Percentiles rank a stretch among this genome's conserved stretches.
Evolutionary conservation across 92 coral and sea anemone species (phyloP).

Genomic region (Palythoa grandiflora): DNA sequence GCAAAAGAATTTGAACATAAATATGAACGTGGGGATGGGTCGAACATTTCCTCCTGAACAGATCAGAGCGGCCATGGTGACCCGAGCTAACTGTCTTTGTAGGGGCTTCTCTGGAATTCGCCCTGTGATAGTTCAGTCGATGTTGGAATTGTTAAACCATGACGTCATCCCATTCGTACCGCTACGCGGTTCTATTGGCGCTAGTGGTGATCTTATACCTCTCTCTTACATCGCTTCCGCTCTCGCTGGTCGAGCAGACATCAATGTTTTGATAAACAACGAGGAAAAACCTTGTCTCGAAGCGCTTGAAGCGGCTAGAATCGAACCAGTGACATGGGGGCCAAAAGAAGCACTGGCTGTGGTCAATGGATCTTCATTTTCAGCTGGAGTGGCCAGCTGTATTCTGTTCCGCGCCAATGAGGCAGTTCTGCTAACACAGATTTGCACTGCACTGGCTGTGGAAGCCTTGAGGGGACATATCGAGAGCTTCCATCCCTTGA

Average conservation of each 20-base stretch:
- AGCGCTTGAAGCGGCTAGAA: conserved; percentile 51
- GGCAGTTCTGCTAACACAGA: conserved; percentile 53
- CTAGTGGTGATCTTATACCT: conserved; percentile 65
- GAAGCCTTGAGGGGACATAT: conserved; percentile 53
- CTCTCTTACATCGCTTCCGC: conserved; percentile 57
- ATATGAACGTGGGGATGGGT: conserved; percentile 56
- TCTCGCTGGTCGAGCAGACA: conserved; percentile 43
- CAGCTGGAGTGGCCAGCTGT: conserved; percentile 46
- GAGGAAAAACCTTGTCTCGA: conserved; percentile 39
- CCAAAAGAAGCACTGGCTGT: conserved; percentile 56
- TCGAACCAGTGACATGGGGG: conserved; percentile 43
- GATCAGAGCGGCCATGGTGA: conserved; percentile 52
- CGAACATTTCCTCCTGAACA: conserved; percentile 29
- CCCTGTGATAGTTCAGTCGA: conserved; percentile 31
- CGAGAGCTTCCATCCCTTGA: conserved; percentile 55
- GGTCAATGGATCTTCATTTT: conserved; percentile 48
- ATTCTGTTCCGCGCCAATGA: conserved; percentile 47
- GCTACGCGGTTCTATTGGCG: conserved; percentile 55
- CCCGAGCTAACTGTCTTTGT: conserved; percentile 58
- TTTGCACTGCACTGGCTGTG: conserved; percentile 48
- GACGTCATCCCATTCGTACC: conserved; percentile 58
- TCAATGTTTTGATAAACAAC: conserved; percentile 38
- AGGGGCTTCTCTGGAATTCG: conserved; percentile 58
- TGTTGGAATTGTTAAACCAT: conserved; percentile 45
- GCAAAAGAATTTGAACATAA: conserved; percentile 23